Evolutionary conservation across 2,888 invertebrate species (phyloP), one percentile per base, ranked within the genome.

Genomic region (Apomyelois bistriatella): DNA sequence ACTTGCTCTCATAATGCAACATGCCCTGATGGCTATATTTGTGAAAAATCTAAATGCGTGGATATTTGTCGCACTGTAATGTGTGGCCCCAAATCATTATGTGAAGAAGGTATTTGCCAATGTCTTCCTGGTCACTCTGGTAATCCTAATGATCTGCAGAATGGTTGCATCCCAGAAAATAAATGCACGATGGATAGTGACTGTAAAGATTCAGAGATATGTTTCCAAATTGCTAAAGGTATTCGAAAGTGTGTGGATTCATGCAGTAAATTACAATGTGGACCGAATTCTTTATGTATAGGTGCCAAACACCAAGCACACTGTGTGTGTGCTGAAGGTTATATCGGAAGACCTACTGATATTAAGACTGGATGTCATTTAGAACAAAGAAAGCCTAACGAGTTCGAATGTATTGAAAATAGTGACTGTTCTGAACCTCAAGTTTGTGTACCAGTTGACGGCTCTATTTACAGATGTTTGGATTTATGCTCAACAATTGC

Each of bases 201-300:
- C 64, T 98, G 98, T 72, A 93, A 93, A 60, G 93, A 94, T 66
- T 93, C 95, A 1, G 95, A 97, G 85, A 97, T 97, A 68, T 98
- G 97, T 77, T 96, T 97, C 85, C 96, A 96, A 85, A 82, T 95
- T 28, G 94, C 94, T 47, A 95, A 94, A 85, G 95, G 94, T 28
- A 77, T 93, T 3, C 91, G 97, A 52, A 95, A 95, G 80, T 97
- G 97, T 79, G 94, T 96, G 2, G 96, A 97, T 74, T 95, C 95
- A 0, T 98, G 97, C 71, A 94, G 94, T 59, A 96, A 96, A 84
- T 91, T 96, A 32, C 96, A 97, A 68, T 97, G 97, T 74, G 97
- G 97, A 9, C 97, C 97, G 0, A 97, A 97, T 78, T 97, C 97
- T 2, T 81, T 97, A 0, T 97, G 97, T 74, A 93, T 97, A 6